Evolutionary conservation across 2,797 vertebrate species (phyloP).

Genomic region (Sciurus carolinensis): DNA sequence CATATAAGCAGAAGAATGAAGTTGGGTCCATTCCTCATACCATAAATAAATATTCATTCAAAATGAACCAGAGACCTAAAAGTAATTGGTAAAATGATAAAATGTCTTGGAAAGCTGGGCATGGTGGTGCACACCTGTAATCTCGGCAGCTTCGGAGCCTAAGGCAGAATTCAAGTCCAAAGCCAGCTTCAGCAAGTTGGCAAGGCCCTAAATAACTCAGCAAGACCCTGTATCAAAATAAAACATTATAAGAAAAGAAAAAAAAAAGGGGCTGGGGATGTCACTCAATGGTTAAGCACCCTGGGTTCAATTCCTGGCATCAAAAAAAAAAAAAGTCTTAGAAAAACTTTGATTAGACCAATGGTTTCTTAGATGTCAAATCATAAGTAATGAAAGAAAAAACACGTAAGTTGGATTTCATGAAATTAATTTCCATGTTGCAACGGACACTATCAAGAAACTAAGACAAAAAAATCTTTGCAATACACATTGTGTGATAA

Average conservation of each 20-base stretch:
- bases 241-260: too few relatives aligned
- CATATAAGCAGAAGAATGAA: not conserved
- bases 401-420: not conserved
- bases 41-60: not conserved
- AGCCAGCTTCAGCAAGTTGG: too few relatives aligned
- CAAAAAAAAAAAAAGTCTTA: not conserved
- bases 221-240: too few relatives aligned
- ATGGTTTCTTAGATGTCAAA: not conserved
- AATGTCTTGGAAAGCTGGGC: too few relatives aligned
- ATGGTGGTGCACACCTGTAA: too few relatives aligned
- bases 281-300: too few relatives aligned
- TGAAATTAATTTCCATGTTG: not conserved
- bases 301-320: too few relatives aligned
- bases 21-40: not conserved
- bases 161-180: too few relatives aligned
- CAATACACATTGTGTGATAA: not conserved
- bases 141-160: too few relatives aligned
- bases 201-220: too few relatives aligned
- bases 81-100: not conserved
- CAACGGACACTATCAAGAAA: not conserved
- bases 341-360: not conserved
- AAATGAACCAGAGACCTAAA: slow-evolving; percentile 10
- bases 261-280: too few relatives aligned
- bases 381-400: not conserved
- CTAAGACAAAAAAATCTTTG: slow-evolving; percentile 38